Percentiles rank a stretch among this genome's conserved stretches.
Conservation (phyloP, 2,797 vertebrate genomes). For the Hippocampus kuda region DNA sequence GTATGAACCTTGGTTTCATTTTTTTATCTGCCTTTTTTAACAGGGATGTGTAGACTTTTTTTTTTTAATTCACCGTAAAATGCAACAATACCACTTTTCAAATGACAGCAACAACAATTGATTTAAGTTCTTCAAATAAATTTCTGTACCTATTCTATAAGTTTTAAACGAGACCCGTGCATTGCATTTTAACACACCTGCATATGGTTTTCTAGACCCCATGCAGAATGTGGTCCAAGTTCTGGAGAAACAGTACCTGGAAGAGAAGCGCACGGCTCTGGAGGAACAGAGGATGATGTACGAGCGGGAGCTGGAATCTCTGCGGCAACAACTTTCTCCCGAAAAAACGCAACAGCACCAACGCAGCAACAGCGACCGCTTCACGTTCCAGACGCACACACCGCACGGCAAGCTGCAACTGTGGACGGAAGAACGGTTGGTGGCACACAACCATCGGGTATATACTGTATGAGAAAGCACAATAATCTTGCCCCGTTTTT, state of each 20-base stretch:
- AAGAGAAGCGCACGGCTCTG: conserved; percentile 87
- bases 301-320: conserved; percentile 85
- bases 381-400: conserved; percentile 74
- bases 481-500: neutral
- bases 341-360: conserved; percentile 73
- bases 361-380: conserved; percentile 71
- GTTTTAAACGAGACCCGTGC: neutral
- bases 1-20: too few relatives aligned
- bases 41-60: neutral
- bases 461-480: too few relatives aligned
- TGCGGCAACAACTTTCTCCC: conserved; percentile 89
- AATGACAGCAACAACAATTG: too few relatives aligned
- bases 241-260: conserved; percentile 92
- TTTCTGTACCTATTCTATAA: neutral
- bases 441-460: neutral
- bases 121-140: neutral
- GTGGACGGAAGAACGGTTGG: conserved; percentile 94
- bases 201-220: conserved; percentile 67
- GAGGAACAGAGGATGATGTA: conserved; percentile 96
- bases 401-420: conserved; percentile 79
- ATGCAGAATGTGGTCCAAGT: conserved; percentile 93
- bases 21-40: neutral
- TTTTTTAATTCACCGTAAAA: too few relatives aligned
- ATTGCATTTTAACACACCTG: neutral
- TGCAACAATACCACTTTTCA: too few relatives aligned